These are phyloP conservation scores for Brachypodius melanocephalos DNA, from an alignment of 2,113 vertebrate species.

Conservation along the genomic window DNA sequence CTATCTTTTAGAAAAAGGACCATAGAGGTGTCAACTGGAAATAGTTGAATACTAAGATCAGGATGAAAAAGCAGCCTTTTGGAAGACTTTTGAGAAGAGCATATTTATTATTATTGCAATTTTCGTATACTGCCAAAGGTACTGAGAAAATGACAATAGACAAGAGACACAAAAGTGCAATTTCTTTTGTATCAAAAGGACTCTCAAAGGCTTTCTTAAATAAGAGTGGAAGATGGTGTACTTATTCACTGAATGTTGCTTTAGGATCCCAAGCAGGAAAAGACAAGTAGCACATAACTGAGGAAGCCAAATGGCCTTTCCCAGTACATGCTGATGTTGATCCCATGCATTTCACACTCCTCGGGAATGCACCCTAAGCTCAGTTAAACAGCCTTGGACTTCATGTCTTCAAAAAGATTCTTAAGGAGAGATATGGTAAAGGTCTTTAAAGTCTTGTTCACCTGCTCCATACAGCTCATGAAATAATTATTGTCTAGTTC, in stretches of 20 bases:
- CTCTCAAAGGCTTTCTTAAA: conserved; percentile 19
- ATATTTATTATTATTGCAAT: conserved; percentile 12
- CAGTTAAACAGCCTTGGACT: not conserved
- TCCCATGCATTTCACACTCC: not conserved
- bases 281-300: not conserved
- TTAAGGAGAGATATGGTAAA: not conserved
- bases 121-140: conserved; percentile 2
- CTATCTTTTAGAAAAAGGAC: not conserved
- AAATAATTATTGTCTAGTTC: not conserved
- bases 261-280: not conserved
- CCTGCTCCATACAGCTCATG: not conserved
- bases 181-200: conserved; percentile 7
- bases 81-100: not conserved
- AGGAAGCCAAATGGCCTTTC: not conserved
- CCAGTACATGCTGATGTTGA: not conserved
- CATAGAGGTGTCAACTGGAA: not conserved
- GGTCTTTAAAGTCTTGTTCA: not conserved
- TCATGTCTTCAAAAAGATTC: not conserved
- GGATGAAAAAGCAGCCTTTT: not conserved
- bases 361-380: not conserved
- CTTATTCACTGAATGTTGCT: not conserved
- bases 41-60: not conserved
- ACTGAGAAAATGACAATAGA: conserved; percentile 6
- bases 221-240: not conserved
- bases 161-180: not conserved